Conservation (phyloP, 1,140 invertebrate species). For the Caenorhabditis latens region DNA sequence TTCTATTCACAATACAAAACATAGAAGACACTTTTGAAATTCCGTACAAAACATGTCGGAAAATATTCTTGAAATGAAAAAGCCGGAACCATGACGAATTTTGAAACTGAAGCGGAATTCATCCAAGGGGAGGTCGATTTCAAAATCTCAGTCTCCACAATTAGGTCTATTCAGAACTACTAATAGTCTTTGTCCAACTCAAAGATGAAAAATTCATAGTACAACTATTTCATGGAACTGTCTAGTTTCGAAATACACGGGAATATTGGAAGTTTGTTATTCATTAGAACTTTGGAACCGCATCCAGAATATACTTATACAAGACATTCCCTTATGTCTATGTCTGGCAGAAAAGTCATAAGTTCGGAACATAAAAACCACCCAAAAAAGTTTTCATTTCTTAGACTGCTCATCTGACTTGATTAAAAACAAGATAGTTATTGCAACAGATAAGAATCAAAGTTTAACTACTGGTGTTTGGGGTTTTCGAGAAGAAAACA, state of each 20-base stretch:
- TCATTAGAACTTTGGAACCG: not conserved
- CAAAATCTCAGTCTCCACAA: not conserved
- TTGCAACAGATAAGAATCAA: slow-evolving; percentile 17
- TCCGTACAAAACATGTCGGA: slow-evolving; percentile 45
- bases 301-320: not conserved
- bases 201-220: not conserved
- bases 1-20: not conserved
- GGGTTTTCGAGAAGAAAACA: not conserved
- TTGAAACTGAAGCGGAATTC: slow-evolving; percentile 1
- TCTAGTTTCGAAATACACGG: not conserved
- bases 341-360: not conserved
- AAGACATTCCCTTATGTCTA: not conserved
- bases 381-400: not conserved
- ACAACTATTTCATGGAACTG: not conserved
- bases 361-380: slow-evolving; percentile 6
- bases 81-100: slow-evolving; percentile 30
- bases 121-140: not conserved
- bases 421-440: slow-evolving; percentile 41
- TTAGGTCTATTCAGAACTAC: not conserved
- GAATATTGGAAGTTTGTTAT: not conserved
- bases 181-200: not conserved
- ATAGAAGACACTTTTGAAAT: slow-evolving; percentile 33
- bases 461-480: slow-evolving; percentile 50
- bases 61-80: not conserved
- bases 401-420: slow-evolving; percentile 4